These are phyloP conservation scores for Mergus octosetaceus DNA, from an alignment of 2,797 vertebrate species.

Conservation along the genomic window DNA sequence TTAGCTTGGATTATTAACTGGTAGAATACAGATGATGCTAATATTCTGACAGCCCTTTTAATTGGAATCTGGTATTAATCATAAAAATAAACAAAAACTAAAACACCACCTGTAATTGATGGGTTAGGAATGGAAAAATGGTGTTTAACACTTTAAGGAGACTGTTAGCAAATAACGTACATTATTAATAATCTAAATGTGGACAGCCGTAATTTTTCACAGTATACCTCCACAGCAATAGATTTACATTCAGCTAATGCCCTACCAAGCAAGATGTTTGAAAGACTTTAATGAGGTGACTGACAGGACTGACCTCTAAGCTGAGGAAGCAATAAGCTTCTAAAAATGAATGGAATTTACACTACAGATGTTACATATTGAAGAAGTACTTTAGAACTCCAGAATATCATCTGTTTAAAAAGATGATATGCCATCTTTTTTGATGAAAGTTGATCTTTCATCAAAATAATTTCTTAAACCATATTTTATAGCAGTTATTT, in stretches of 20 bases:
- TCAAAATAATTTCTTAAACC: not conserved
- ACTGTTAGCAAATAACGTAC: not conserved
- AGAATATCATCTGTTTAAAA: not conserved
- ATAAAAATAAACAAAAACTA: not conserved
- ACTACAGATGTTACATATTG: not conserved
- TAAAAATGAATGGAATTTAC: not conserved
- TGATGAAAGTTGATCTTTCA: not conserved
- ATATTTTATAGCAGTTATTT: not conserved
- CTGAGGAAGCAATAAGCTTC: not conserved
- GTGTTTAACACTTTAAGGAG: not conserved
- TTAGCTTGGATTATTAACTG: not conserved
- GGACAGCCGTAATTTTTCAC: not conserved
- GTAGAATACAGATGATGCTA: not conserved
- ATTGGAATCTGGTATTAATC: not conserved
- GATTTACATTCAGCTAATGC: not conserved
- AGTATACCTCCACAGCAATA: not conserved
- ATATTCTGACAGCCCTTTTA: not conserved
- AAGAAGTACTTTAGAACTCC: not conserved
- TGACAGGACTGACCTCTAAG: not conserved
- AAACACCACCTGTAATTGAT: not conserved
- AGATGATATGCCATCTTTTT: not conserved
- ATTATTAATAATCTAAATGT: not conserved
- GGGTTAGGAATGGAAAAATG: not conserved
- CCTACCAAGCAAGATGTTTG: not conserved
- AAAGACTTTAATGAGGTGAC: not conserved